Base-by-base conservation (phyloP, 1,140 invertebrate genomes). In the Mya arenaria region DNA sequence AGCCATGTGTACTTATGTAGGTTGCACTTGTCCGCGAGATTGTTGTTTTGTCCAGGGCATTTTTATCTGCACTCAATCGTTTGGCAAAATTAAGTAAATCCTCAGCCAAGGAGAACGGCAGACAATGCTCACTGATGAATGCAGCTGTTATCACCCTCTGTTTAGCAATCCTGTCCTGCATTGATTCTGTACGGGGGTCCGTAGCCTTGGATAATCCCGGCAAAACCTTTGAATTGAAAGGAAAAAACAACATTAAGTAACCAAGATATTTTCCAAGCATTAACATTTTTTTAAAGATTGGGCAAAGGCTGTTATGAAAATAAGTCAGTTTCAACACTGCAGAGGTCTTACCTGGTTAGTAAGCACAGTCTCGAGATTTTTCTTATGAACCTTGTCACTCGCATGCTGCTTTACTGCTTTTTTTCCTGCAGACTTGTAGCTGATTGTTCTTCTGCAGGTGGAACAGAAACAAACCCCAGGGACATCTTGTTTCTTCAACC, bases 1-100 rank as follows among this genome's bases (percentile, higher is more conserved):
- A 63, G 23, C 60, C 81, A 60, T 77, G 73, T 5, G 65, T 39
- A 13, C 23, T 77, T 6, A 73, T 69, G 73, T 83, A 66, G n/a
- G 63, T 83, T 1, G 72, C 65, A 36, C 73, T 60, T 3, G 62
- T 63, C 37, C 36, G 30, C 10, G 81, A 79, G 1, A 79, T 48
- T 17, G 75, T 55, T 37, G 62, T 48, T 66, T 73, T 63, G 4
- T 72, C 81, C 37, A 83, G 52, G 23, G 81, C 81, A 28, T 44
- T 23, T 28, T 75, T 74, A 63, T 74, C 69, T 37, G 25, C 39
- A 1, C 23, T 19, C 6, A 73, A n/a, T 28, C 36, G 13, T 36
- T 84, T 69, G 4, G 74, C 58, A 44, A 71, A 41, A 19, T 69
- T 30, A 48, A 78, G 23, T 2, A 84, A 23, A 25, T 79, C 44